These are phyloP conservation scores for Pristiophorus japonicus DNA, from an alignment of 2,113 vertebrate genomes.

Conservation along the genomic window DNA sequence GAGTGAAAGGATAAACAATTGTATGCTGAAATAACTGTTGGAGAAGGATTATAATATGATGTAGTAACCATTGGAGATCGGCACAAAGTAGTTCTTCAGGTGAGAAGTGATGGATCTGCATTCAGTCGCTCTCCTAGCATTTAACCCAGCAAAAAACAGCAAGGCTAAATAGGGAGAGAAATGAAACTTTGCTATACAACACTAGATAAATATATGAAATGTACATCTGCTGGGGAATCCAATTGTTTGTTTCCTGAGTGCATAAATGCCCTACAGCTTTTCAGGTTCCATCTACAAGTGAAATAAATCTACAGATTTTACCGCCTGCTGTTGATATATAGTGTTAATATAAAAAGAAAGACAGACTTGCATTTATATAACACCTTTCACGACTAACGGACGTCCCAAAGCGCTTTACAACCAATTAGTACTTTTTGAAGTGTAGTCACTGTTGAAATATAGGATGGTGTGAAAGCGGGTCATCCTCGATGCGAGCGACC, in stretches of 20 bases:
- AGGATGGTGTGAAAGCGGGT: no score
- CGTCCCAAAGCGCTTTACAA: no score
- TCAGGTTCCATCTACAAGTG: neutral
- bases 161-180: neutral
- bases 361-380: no score
- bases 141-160: neutral
- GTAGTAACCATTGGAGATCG: conserved; percentile 16
- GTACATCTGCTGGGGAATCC: neutral
- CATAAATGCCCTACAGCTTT: neutral
- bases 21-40: neutral
- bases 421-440: no score
- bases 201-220: neutral
- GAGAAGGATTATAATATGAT: neutral
- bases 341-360: neutral
- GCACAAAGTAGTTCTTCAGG: neutral
- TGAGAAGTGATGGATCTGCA: neutral
- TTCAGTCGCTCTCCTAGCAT: neutral
- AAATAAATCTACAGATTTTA: neutral
- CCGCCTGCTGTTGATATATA: neutral
- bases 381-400: no score
- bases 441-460: no score
- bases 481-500: no score
- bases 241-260: neutral
- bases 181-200: neutral
- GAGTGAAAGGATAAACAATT: neutral